Base-by-base conservation (phyloP, 1,140 invertebrate genomes). In the Scaptomyza graminum region DNA sequence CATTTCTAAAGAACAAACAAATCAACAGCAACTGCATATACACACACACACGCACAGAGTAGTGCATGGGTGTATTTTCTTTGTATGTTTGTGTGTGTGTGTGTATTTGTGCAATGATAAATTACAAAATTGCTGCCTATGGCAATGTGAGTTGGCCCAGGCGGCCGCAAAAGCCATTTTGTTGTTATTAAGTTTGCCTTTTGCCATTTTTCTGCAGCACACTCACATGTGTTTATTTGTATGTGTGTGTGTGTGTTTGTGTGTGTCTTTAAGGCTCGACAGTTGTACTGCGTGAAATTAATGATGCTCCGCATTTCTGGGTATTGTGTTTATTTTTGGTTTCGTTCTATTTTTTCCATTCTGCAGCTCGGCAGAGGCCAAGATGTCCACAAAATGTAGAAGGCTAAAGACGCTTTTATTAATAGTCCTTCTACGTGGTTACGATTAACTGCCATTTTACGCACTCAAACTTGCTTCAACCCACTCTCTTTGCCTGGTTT, bases 401-500 rank as follows among this genome's bases (percentile, higher is more conserved):
- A 72, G 76, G 70, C 83, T 88, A 87, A 87, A 87, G 83, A 88
- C 84, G 79, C 65, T 87, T 87, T 87, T 87, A 87, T 87, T 87
- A 87, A 87, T 87, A 87, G 83, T 88, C 83, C 83, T 87, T 67
- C 61, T 87, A 87, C 83, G 83, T 87, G 83, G 83, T 82, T 79
- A 87, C 83, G 83, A 87, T 87, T 87, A 87, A 87, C 84, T 87
- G 83, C 76, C 79, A 87, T 89, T 88, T 87, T 83, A 87, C 83
- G 79, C 83, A 73, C 74, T 74, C 71, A 51, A 46, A 83, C 75
- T 79, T 69, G 64, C 60, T 34, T 9, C 31, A 34, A 72, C 2
- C 18, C 68, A n/a, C n/a, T 79, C 77, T 55, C 67, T 73, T 57
- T 62, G 60, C 71, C n/a, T n/a, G 74, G 64, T 56, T 9, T n/a